Percentiles rank a stretch among this genome's conserved stretches.
These are phyloP conservation scores for Aphrocallistes beatrix DNA, from an alignment of 37 sponge, comb jelly and placozoan genomes.

Conservation along the genomic window DNA sequence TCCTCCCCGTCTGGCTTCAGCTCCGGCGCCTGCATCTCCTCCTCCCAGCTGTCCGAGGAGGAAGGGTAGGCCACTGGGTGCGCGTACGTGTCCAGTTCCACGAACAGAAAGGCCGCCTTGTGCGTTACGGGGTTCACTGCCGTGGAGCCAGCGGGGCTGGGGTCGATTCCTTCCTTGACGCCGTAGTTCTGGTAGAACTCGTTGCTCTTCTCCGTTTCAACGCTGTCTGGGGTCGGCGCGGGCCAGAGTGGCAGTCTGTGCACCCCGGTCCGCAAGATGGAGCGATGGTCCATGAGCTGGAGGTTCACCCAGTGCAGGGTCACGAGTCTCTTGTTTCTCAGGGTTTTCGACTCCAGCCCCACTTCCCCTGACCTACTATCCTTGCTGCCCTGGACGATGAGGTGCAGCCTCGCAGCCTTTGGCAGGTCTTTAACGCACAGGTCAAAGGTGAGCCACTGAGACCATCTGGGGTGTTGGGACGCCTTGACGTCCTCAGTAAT, in stretches of 20 bases:
- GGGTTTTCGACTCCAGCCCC: background rate
- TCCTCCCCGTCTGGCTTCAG: background rate
- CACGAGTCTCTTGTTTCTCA: conserved; percentile 12
- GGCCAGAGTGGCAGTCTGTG: conserved; percentile 67
- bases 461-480: conserved; percentile 57
- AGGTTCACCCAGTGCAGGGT: conserved; percentile 76
- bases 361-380: conserved; percentile 14
- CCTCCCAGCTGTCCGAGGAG: conserved; percentile 34
- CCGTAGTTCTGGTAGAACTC: conserved; percentile 18
- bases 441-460: conserved; percentile 74
- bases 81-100: conserved; percentile 65
- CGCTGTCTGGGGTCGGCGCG: background rate
- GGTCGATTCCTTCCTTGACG: conserved; percentile 10
- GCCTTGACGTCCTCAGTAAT: conserved; percentile 27
- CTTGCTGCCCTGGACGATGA: conserved; percentile 36
- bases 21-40: background rate
- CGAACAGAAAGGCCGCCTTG: conserved; percentile 52
- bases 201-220: background rate
- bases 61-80: conserved; percentile 81
- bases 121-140: conserved; percentile 68
- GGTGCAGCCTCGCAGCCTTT: conserved; percentile 69
- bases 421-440: conserved; percentile 57
- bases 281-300: conserved; percentile 80
- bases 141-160: conserved; percentile 55
- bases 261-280: conserved; percentile 51